Evolutionary conservation across 92 coral and sea anemone species (phyloP).

Genomic region (Palythoa heliodiscus): DNA sequence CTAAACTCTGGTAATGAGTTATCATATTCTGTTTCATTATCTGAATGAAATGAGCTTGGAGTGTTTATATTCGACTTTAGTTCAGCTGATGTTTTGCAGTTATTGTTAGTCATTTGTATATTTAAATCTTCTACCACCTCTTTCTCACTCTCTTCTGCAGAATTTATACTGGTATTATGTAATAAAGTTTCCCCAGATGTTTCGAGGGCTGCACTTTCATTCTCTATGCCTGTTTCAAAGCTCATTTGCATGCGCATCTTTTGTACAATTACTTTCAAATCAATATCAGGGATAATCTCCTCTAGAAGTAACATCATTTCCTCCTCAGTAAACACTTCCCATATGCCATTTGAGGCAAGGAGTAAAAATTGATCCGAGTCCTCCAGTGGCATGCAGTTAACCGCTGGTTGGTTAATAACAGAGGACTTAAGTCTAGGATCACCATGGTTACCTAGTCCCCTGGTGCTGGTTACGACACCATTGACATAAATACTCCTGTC

Average conservation of each 20-base stretch:
- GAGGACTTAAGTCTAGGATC: constrained; percentile 82
- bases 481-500: constrained; percentile 84
- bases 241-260: constrained; percentile 56
- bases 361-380: constrained; percentile 81
- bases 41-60: neutral
- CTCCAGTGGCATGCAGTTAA: constrained; percentile 70
- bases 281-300: constrained; percentile 85
- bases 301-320: constrained; percentile 82
- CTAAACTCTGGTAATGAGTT: neutral
- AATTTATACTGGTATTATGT: neutral
- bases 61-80: neutral
- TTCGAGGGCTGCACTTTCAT: neutral
- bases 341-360: constrained; percentile 85
- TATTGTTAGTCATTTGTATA: neutral
- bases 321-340: constrained; percentile 92
- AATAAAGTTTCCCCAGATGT: neutral
- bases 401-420: constrained; percentile 77
- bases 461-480: constrained; percentile 80
- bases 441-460: constrained; percentile 98
- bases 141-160: neutral
- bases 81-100: neutral
- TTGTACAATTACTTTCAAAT: constrained; percentile 72
- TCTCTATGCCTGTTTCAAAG: neutral
- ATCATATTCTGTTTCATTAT: neutral
- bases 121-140: neutral